Evolutionary conservation across 2,888 invertebrate species (phyloP).

Genomic region (Nemoura dubitans): DNA sequence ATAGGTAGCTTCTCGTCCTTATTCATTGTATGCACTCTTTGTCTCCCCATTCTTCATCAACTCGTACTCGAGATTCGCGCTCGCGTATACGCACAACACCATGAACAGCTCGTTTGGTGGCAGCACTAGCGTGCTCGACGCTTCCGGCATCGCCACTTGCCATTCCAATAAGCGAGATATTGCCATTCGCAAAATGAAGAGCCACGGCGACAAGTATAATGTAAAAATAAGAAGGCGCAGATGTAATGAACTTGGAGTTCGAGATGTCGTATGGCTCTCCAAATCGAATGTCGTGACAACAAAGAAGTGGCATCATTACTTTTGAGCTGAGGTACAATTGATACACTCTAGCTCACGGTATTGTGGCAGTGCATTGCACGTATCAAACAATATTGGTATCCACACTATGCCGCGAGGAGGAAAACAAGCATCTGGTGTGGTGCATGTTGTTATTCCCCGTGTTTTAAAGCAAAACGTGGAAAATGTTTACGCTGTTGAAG

Average conservation of each 20-base stretch:
- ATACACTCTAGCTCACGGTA: background rate
- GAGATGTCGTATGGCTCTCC: background rate
- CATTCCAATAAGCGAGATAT: background rate
- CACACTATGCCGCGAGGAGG: background rate
- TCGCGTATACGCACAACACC: background rate
- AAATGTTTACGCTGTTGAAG: background rate
- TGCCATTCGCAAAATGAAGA: background rate
- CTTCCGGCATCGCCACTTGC: background rate
- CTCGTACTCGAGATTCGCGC: background rate
- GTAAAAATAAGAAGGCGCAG: background rate
- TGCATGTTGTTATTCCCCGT: background rate
- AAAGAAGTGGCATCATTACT: background rate
- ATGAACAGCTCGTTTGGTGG: background rate
- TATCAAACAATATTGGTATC: background rate
- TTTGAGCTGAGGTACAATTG: background rate
- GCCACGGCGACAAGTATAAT: background rate
- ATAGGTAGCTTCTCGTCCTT: constrained; percentile 28
- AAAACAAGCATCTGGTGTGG: background rate
- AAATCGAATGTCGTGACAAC: background rate
- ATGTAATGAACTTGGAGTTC: background rate
- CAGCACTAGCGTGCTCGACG: background rate
- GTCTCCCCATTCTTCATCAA: constrained; percentile 36
- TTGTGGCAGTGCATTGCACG: background rate
- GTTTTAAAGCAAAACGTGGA: background rate
- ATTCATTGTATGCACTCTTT: constrained; percentile 40